These are phyloP conservation scores for Sceliomorpha sp. DNA, from an alignment of 2,888 invertebrate species.

Conservation along the genomic window DNA sequence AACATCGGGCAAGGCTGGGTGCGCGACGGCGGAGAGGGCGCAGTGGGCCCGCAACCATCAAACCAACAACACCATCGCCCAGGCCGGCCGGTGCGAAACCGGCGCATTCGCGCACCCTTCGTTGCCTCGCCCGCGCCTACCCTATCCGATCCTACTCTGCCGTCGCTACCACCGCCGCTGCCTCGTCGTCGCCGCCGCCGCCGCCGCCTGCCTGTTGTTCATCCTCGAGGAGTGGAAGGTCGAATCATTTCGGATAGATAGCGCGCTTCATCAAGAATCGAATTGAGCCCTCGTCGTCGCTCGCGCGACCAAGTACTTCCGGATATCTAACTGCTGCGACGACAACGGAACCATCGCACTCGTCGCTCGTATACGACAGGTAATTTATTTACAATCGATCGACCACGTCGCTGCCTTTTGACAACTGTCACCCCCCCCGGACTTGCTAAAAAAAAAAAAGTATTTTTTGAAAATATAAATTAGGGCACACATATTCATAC, in stretches of 20 bases:
- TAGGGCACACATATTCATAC: too few relatives aligned
- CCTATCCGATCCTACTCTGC: constrained; percentile 44
- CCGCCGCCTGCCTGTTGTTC: constrained; percentile 51
- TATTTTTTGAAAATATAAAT: too few relatives aligned
- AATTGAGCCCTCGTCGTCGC: constrained; percentile 48
- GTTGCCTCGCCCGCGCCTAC: constrained; percentile 41
- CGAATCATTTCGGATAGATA: constrained; percentile 65
- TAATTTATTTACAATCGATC: constrained; percentile 45
- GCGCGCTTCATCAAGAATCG: constrained; percentile 58
- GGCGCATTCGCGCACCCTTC: constrained; percentile 57
- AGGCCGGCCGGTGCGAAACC: constrained; percentile 53
- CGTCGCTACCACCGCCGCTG: too few relatives aligned
- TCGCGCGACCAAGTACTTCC: constrained; percentile 36
- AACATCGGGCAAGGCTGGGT: constrained; percentile 75
- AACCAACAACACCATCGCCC: constrained; percentile 76
- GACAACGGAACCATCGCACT: constrained; percentile 8
- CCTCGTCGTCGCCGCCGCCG: too few relatives aligned
- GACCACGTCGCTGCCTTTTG: background rate
- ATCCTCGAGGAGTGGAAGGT: constrained; percentile 58
- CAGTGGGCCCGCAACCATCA: constrained; percentile 82
- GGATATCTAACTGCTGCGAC: constrained; percentile 34
- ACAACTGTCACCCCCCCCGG: too few relatives aligned
- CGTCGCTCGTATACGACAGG: constrained; percentile 16
- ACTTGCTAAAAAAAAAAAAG: too few relatives aligned
- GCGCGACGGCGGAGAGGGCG: constrained; percentile 79